Conservation (phyloP, 1,140 invertebrate genomes). For the Limonius californicus region DNA sequence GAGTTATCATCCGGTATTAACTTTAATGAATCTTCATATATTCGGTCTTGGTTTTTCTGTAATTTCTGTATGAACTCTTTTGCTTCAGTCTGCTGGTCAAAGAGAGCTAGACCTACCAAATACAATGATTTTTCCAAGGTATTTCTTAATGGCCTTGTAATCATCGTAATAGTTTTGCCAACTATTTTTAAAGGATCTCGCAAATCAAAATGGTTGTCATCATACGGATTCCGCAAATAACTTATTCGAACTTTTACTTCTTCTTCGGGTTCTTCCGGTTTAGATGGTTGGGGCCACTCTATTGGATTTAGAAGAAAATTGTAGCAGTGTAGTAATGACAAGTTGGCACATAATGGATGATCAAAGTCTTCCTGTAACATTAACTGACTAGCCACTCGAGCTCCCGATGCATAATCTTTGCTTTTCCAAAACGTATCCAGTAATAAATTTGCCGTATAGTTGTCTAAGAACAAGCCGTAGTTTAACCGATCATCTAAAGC, state of each 20-base stretch:
- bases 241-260: conserved; percentile 73
- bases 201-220: conserved; percentile 87
- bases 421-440: conserved; percentile 74
- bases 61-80: conserved; percentile 46
- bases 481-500: conserved; percentile 77
- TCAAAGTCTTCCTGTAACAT: conserved; percentile 88
- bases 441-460: conserved; percentile 73
- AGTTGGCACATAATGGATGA: conserved; percentile 64
- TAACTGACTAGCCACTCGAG: conserved; percentile 69
- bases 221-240: conserved; percentile 75
- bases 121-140: conserved; percentile 60
- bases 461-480: conserved; percentile 87
- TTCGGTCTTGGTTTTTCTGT: conserved; percentile 39
- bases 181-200: conserved; percentile 61
- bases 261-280: conserved; percentile 52
- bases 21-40: conserved; percentile 49
- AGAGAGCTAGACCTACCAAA: conserved; percentile 64
- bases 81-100: conserved; percentile 63
- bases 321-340: conserved; percentile 72
- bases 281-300: conserved; percentile 51
- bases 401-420: conserved; percentile 67
- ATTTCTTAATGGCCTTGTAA: conserved; percentile 53
- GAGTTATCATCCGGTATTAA: conserved; percentile 46
- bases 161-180: conserved; percentile 73
- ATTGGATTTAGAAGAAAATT: conserved; percentile 64